Percentiles rank a stretch among this genome's conserved stretches.
Conservation (phyloP, 2,888 invertebrate genomes). For the Heteromurus nitidus region DNA sequence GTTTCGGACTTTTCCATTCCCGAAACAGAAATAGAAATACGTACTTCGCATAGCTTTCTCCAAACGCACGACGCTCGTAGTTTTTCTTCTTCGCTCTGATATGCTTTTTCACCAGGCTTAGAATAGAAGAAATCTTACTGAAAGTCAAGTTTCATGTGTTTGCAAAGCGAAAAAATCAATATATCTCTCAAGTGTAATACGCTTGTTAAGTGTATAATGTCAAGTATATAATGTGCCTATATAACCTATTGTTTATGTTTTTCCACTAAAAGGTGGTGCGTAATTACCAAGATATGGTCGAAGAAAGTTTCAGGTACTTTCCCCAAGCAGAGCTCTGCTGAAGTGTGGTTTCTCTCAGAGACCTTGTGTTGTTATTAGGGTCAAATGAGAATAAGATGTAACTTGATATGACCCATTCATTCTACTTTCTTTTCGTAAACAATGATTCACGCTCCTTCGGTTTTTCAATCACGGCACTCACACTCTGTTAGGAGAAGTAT, state of each 20-base stretch:
- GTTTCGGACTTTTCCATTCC: not conserved
- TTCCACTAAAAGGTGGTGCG: not conserved
- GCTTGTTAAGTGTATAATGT: slow-evolving; percentile 6
- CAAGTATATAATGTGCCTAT: not conserved
- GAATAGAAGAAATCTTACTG: too few species aligned
- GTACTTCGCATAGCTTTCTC: not conserved
- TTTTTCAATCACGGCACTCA: not conserved
- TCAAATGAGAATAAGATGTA: slow-evolving; percentile 1
- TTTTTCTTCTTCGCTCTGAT: not conserved
- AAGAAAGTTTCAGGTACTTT: slow-evolving; percentile 19
- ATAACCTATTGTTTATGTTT: not conserved
- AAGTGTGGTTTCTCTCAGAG: not conserved
- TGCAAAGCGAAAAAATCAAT: slow-evolving; percentile 33
- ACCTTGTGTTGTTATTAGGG: slow-evolving; percentile 4
- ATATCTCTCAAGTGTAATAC: not conserved
- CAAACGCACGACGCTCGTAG: not conserved
- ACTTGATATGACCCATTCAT: not conserved
- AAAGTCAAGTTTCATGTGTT: too few species aligned
- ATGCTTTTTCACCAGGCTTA: not conserved
- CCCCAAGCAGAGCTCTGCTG: not conserved
- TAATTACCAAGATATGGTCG: slow-evolving; percentile 24
- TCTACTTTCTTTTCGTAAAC: not conserved
- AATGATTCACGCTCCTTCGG: slow-evolving; percentile 10
- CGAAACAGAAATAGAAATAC: too few species aligned
- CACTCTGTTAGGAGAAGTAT: not conserved